These are phyloP conservation scores for Pseudomugil tenellus DNA, from an alignment of 2,797 vertebrate species.

Conservation along the genomic window DNA sequence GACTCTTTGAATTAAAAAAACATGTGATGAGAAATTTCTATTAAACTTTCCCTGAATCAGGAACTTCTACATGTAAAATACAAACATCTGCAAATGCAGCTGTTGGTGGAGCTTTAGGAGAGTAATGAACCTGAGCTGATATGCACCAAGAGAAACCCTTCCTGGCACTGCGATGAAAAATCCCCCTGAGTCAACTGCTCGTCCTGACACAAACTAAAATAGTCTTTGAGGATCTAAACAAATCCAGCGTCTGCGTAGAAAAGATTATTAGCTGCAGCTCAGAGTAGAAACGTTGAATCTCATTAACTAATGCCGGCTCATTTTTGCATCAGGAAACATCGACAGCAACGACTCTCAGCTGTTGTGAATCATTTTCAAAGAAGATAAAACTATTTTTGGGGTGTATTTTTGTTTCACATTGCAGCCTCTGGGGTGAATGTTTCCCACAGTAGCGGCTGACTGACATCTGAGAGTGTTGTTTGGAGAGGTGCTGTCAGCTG, in stretches of 20 bases:
- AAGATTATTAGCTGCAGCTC: neutral
- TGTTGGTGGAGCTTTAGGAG: neutral
- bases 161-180: constrained; percentile 7
- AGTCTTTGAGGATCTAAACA: neutral
- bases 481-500: neutral
- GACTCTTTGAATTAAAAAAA: neutral
- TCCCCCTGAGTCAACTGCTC: neutral
- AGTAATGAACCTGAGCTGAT: constrained; percentile 6
- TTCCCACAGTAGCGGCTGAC: neutral
- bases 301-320: neutral
- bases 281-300: neutral
- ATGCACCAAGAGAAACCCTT: constrained; percentile 10
- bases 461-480: neutral
- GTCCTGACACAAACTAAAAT: constrained; percentile 14
- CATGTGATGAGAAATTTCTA: neutral
- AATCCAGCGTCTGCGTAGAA: no score
- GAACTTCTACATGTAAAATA: neutral
- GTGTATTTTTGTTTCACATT: neutral
- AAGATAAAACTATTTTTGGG: neutral
- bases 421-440: neutral
- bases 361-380: neutral
- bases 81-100: neutral
- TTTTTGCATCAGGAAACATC: neutral
- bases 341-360: neutral
- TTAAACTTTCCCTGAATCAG: constrained; percentile 5